Evolutionary conservation across 2,888 invertebrate species (phyloP).

Genomic region (Chorisops tibialis): DNA sequence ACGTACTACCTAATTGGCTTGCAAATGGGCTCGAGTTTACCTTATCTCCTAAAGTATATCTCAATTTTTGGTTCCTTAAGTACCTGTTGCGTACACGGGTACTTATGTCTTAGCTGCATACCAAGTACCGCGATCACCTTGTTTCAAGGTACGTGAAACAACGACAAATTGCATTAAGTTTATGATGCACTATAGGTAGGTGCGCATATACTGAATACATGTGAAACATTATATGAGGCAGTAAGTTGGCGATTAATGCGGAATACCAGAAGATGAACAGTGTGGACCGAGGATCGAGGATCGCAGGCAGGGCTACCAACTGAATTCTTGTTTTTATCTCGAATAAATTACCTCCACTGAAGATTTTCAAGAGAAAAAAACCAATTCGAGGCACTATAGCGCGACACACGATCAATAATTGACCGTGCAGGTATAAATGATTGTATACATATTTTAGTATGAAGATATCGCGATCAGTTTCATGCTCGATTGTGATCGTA

Average conservation of each 20-base stretch:
- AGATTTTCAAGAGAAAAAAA: constrained; percentile 1
- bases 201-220: background rate
- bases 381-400: constrained; percentile 5
- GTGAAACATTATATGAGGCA: background rate
- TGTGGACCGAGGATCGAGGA: background rate
- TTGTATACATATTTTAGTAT: background rate
- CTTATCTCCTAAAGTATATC: constrained; percentile 19
- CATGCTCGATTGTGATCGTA: background rate
- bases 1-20: constrained; percentile 18
- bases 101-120: constrained; percentile 2
- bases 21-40: constrained; percentile 16
- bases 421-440: background rate
- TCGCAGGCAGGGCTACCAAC: background rate
- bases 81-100: constrained; percentile 20
- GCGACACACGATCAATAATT: constrained; percentile 19
- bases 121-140: constrained; percentile 15
- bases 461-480: background rate
- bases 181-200: background rate
- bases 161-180: constrained; percentile 21
- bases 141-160: constrained; percentile 5
- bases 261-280: constrained; percentile 1
- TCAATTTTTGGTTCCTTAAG: constrained; percentile 21
- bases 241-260: background rate
- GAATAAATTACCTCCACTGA: constrained; percentile 7
- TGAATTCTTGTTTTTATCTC: constrained; percentile 4